These are phyloP conservation scores for Esperia sulphurella DNA, from an alignment of 2,888 invertebrate genomes.

Conservation along the genomic window DNA sequence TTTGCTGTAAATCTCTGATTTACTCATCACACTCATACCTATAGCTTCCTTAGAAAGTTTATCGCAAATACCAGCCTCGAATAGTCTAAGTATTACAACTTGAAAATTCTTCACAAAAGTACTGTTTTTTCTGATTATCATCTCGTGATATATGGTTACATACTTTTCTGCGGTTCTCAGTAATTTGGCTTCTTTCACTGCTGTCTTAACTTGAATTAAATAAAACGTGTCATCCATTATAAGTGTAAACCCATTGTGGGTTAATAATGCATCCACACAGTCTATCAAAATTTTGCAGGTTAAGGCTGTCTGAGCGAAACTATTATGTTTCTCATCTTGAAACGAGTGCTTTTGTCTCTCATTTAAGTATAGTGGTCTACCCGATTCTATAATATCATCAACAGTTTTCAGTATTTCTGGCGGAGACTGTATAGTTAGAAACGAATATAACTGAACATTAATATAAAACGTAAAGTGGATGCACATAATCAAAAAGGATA, in stretches of 20 bases:
- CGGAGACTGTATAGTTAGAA: conserved; percentile 49
- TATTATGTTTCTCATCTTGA: conserved; percentile 35
- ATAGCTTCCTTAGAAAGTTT: conserved; percentile 46
- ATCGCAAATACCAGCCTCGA: conserved; percentile 53
- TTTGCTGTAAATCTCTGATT: conserved; percentile 34
- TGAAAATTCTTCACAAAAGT: conserved; percentile 31
- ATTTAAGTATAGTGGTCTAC: conserved; percentile 21
- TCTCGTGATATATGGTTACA: conserved; percentile 52
- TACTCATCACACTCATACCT: conserved; percentile 41
- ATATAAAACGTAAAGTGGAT: conserved; percentile 49
- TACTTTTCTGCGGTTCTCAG: conserved; percentile 40
- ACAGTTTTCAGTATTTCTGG: conserved; percentile 41
- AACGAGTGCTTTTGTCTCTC: conserved; percentile 19
- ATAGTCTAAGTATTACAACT: conserved; percentile 33
- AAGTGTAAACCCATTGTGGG: conserved; percentile 43
- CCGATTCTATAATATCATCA: conserved; percentile 44
- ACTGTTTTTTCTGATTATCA: conserved; percentile 45
- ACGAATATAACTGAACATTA: conserved; percentile 51
- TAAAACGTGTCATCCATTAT: conserved; percentile 38
- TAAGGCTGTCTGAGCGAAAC: conserved; percentile 35
- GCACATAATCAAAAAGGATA: conserved; percentile 44
- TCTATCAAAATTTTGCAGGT: conserved; percentile 39
- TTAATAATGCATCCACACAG: conserved; percentile 32
- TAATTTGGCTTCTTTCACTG: conserved; percentile 49
- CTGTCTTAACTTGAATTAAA: conserved; percentile 40